These are phyloP conservation scores for Anser brachyrhynchus DNA, from an alignment of 2,113 vertebrate species.

Conservation along the genomic window DNA sequence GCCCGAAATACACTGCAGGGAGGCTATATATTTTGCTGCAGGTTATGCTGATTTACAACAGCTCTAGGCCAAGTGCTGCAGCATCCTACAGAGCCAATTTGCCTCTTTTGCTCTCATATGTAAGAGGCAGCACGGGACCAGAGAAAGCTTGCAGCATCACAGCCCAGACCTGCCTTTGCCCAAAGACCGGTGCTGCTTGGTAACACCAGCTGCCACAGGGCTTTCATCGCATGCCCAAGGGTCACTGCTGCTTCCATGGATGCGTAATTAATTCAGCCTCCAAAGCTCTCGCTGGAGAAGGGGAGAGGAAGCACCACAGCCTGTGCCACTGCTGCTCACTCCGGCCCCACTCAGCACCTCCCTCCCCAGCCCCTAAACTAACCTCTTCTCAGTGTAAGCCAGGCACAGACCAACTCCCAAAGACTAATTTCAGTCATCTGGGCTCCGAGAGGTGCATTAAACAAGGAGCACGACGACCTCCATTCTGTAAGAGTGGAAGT, in stretches of 20 bases:
- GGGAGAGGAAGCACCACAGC: not conserved
- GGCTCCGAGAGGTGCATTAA: not conserved
- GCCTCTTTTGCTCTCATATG: not conserved
- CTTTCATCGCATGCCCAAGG: accelerated
- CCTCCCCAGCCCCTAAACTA: not conserved
- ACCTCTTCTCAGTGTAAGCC: not conserved
- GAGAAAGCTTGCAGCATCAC: not conserved
- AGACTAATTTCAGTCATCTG: not conserved
- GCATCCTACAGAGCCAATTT: conserved; percentile 32
- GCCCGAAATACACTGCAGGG: conserved; percentile 48
- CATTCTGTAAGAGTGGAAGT: conserved; percentile 23
- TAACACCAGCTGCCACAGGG: not conserved
- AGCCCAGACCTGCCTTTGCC: not conserved
- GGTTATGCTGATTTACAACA: conserved; percentile 48
- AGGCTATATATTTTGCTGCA: conserved; percentile 16
- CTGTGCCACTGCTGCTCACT: not conserved
- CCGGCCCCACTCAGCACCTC: not conserved
- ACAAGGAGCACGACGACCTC: not conserved
- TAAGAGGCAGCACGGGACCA: not conserved
- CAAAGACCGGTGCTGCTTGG: not conserved
- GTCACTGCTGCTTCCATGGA: not conserved
- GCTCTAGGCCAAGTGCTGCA: not conserved
- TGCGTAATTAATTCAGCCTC: not conserved
- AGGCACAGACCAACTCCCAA: not conserved
- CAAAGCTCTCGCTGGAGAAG: not conserved